Evolutionary conservation across 2,797 vertebrate species (phyloP), one percentile per base, ranked within the genome.

Genomic region (Carcharodon carcharias): DNA sequence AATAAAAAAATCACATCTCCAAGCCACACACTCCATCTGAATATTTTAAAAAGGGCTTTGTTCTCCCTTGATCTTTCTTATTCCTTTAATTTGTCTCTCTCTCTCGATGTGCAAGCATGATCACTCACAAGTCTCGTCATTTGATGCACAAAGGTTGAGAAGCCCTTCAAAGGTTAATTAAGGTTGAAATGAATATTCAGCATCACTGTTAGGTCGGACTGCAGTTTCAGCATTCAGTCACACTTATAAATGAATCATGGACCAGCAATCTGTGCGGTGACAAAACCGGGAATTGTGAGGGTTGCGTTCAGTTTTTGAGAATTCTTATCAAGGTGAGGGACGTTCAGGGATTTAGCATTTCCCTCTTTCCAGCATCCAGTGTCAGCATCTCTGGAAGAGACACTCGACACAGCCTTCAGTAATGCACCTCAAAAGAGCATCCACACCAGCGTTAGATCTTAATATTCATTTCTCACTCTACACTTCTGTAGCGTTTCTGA

Each of bases 11-110:
- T 4, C 7, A n/a, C n/a, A 67, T 93, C 91, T 93, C n/a, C 91
- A 93, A 45, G 21, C 7, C 8, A 8, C 21, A 7, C 18, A 4
- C n/a, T 4, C 61, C 11, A 67, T 93, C 61, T 26, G n/a, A 67
- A 93, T 93, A 93, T 93, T 93, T 93, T 40, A 26, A 63, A 63
- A 65, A 23, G 18, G 23, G n/a, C 63, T 45, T 93, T 93, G 91
- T 45, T 93, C 91, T 67, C 8, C n/a, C 40, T 1, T 93, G 63
- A 93, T 67, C 63, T 67, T 26, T 26, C n/a, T 45, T 45, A 45
- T 40, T 65, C 61, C 91, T 67, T 67, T 93, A 45, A 93, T 93
- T 91, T 93, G 61, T 67, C 31, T 77, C 31, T 31, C 89, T 45
- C 45, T 67, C 18, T n/a, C 18, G 11, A 45, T 93, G 21, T 45